These are phyloP conservation scores for Margarornis squamiger DNA, from an alignment of 2,797 vertebrate species.

Conservation along the genomic window DNA sequence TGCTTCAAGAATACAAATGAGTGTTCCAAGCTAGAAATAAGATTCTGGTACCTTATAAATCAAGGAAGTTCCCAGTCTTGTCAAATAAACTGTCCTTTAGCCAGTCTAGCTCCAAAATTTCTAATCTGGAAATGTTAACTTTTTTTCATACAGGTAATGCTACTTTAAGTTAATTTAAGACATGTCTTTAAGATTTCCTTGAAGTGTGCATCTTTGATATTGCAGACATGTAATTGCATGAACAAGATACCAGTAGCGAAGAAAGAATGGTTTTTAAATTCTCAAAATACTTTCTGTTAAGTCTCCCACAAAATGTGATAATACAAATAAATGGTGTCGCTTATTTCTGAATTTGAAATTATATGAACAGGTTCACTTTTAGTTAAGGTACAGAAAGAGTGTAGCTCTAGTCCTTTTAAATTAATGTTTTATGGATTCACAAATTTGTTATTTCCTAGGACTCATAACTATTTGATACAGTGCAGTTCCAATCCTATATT, in stretches of 20 bases:
- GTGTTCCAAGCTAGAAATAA: not conserved
- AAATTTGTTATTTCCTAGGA: not conserved
- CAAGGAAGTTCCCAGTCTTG: not conserved
- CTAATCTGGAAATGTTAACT: not conserved
- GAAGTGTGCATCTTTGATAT: not conserved
- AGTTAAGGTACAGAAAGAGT: not conserved
- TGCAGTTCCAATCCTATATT: not conserved
- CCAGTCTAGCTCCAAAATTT: not conserved
- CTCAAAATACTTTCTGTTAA: not conserved
- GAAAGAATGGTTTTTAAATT: not conserved
- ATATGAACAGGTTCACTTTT: not conserved
- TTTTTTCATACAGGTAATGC: not conserved
- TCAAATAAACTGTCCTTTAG: not conserved
- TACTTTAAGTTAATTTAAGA: not conserved
- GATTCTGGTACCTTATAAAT: not conserved
- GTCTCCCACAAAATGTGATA: not conserved
- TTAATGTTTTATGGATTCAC: not conserved
- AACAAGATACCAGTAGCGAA: not conserved
- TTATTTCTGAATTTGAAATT: not conserved
- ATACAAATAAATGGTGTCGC: not conserved
- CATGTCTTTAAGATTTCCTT: not conserved
- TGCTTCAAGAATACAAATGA: constrained; percentile 2
- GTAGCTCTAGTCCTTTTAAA: not conserved
- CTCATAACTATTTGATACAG: not conserved
- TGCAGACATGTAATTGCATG: not conserved